Evolutionary conservation across 1,140 invertebrate species (phyloP), one percentile per base, ranked within the genome.

Genomic region (Bicyclus anynana): DNA sequence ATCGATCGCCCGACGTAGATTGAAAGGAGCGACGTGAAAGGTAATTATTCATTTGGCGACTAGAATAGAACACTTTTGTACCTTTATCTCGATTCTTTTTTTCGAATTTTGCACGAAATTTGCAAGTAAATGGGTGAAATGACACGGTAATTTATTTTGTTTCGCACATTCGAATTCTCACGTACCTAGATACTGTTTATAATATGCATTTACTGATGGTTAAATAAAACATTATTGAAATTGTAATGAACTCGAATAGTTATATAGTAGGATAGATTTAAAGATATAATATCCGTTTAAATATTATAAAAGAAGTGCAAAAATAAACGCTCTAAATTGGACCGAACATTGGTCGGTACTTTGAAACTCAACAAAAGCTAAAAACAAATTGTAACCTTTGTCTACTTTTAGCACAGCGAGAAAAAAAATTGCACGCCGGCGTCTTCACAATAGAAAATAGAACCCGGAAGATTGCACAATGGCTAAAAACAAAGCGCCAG

Each of bases 1-100:
- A 88, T 88, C 80, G 84, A 88, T 88, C 72, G 77, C 75, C 57
- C 60, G 62, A 69, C 71, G 76, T 74, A 77, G 82, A 88, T 88
- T 88, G 85, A 87, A 88, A 88, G 82, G 85, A 84, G 78, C 78
- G 70, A 84, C 84, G 79, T 83, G 84, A 85, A 83, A 80, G 84
- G 85, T 83, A 83, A 88, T 88, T 88, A 88, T 88, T 88, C 85
- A 88, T 88, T 81, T 85, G 80, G 74, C 80, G 82, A 88, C 83
- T 87, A 88, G 85, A 88, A 88, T 88, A 87, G 85, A 85, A 69
- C 74, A 88, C 84, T 85, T 87, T 87, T 85, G 83, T 88, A 81
- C 79, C 85, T 85, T 88, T 86, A 88, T 83, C 84, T 85, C 76
- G 77, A 60, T 59, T 67, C 67, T 82, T 84, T 86, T 88, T 84